Conservation (phyloP, 2,113 vertebrate species). For the Leucoraja erinaceus region DNA sequence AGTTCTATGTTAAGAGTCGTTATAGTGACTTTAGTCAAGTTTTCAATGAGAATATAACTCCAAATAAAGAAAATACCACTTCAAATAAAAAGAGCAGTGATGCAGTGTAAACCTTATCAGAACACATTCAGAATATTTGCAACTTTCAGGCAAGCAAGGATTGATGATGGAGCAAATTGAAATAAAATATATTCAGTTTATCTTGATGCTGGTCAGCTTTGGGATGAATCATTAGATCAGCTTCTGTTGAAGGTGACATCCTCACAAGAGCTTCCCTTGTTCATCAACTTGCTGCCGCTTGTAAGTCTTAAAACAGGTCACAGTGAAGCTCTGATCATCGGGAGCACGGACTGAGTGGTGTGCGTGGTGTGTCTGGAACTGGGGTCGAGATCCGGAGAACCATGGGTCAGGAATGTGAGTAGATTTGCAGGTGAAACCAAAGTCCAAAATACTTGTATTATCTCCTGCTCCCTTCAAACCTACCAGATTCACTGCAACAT, state of each 20-base stretch:
- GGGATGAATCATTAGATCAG: background rate
- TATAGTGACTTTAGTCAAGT: background rate
- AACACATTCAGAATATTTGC: background rate
- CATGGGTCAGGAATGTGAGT: too few species aligned
- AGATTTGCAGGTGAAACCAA: too few species aligned
- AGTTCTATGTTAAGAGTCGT: background rate
- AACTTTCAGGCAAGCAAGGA: background rate
- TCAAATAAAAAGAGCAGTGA: background rate
- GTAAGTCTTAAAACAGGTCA: background rate
- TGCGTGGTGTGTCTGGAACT: too few species aligned
- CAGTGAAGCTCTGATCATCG: too few species aligned
- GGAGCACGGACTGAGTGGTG: too few species aligned
- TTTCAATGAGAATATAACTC: background rate
- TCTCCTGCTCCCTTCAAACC: too few species aligned
- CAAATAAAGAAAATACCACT: background rate
- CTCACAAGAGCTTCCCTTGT: background rate
- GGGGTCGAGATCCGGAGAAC: too few species aligned
- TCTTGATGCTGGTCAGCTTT: background rate
- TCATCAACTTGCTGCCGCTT: background rate
- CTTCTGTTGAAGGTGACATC: background rate
- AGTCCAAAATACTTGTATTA: too few species aligned
- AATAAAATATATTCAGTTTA: background rate
- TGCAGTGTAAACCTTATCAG: background rate
- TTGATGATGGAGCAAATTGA: background rate
- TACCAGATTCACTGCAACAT: too few species aligned